phyloP scores from a whole-genome alignment of 2,797 vertebrate genomes.

The Remorina albescens region DNA sequence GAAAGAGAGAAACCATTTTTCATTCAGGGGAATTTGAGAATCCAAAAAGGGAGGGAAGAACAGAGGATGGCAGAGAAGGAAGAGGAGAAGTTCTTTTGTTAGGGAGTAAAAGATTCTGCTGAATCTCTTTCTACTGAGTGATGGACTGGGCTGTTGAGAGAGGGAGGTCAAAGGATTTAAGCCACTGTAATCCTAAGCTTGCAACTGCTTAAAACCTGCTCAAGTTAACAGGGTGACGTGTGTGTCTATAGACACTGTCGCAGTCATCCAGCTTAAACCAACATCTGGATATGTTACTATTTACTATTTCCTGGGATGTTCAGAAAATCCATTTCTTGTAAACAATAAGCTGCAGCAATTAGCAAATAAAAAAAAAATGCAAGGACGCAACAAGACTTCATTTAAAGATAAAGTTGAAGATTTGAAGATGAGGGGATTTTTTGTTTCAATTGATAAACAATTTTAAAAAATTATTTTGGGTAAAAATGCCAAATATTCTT shows the following conservation, averaged over 20 bases:
- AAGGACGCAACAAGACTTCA: neutral
- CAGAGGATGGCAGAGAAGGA: conserved; percentile 36
- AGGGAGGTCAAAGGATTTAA: conserved; percentile 86
- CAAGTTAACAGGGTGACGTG: conserved; percentile 77
- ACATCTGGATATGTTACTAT: conserved; percentile 83
- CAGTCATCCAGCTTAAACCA: conserved; percentile 81
- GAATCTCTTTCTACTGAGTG: conserved; percentile 84
- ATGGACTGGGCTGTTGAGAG: conserved; percentile 67
- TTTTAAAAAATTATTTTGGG: neutral
- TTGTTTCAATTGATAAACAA: too few relatives aligned
- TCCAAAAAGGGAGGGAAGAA: conserved; percentile 51
- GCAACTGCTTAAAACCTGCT: conserved; percentile 85
- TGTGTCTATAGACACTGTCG: conserved; percentile 68
- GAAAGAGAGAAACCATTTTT: conserved; percentile 65
- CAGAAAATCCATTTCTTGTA: conserved; percentile 47
- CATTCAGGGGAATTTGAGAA: conserved; percentile 71
- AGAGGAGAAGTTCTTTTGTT: conserved; percentile 67
- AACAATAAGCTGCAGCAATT: conserved; percentile 19
- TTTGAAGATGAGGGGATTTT: too few relatives aligned
- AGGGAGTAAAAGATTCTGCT: conserved; percentile 78
- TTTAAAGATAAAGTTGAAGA: too few relatives aligned
- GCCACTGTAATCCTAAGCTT: conserved; percentile 88
- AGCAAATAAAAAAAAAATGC: conserved; percentile 8
- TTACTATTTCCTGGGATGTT: conserved; percentile 58
- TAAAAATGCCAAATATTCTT: neutral